Conservation (phyloP, 2,113 vertebrate genomes). For the Scopus umbretta region DNA sequence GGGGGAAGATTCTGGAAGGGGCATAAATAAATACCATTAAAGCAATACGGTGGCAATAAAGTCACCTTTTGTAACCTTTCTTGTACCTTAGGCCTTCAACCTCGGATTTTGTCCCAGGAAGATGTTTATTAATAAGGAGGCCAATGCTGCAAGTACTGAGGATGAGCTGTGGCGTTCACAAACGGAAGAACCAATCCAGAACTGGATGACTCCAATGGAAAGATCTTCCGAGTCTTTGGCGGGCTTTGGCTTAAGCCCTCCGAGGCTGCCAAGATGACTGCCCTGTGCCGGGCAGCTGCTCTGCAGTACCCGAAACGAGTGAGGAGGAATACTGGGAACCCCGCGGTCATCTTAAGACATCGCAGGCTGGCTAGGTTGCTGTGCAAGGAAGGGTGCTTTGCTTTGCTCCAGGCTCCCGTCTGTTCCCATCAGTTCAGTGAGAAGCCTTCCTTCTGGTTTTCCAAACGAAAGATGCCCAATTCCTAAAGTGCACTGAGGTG, state of each 20-base stretch:
- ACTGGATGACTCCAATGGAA: not conserved
- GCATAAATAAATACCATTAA: not conserved
- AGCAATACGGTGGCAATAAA: not conserved
- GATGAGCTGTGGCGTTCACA: not conserved
- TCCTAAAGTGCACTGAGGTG: accelerated
- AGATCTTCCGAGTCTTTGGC: accelerated
- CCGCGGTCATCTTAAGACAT: accelerated
- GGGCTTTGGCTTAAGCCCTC: not conserved
- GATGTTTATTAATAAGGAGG: not conserved
- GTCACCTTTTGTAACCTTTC: not conserved
- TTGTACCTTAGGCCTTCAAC: not conserved
- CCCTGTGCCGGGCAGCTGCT: not conserved
- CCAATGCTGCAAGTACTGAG: not conserved
- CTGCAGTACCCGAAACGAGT: accelerated
- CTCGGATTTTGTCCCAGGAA: not conserved
- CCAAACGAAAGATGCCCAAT: accelerated
- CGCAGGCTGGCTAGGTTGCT: accelerated
- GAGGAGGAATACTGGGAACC: accelerated
- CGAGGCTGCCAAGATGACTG: not conserved
- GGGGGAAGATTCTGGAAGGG: not conserved
- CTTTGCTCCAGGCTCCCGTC: not conserved
- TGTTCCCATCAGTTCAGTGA: accelerated
- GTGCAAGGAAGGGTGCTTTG: not conserved
- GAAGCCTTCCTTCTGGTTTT: accelerated
- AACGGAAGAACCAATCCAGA: not conserved